Evolutionary conservation across 2,888 invertebrate genomes (phyloP), one percentile per base, ranked within the genome.

Genomic region (Conomelus anceps): DNA sequence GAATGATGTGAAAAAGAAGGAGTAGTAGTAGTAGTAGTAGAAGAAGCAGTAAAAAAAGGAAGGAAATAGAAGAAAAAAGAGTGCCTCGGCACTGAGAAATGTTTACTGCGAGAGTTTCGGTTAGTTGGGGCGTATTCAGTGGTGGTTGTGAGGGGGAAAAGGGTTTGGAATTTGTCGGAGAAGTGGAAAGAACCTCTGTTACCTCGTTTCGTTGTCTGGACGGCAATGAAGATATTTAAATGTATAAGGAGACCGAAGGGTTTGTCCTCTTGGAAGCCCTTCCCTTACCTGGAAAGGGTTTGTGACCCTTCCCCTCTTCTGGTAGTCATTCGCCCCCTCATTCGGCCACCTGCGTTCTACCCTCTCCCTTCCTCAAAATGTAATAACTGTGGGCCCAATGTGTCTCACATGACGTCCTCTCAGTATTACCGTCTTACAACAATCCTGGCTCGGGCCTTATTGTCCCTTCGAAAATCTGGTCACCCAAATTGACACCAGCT

Each of bases 191-290:
- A 63, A n/a, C n/a, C 63, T n/a, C 63, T 63, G 63, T n/a, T 63
- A 63, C 63, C 3, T 63, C n/a, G 63, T 63, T n/a, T n/a, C n/a
- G n/a, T 63, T n/a, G 86, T 86, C 26, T 24, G 86, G 6, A 22
- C 22, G 86, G 26, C 86, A 86, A 86, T 86, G 86, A 86, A 86
- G 86, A 86, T 86, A 86, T 86, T 86, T 86, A 86, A 86, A 86
- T 86, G 86, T 86, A 86, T 86, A 86, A 86, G 86, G 86, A 86
- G 86, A 26, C 63, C 63, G n/a, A 63, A 63, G 63, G 63, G 34
- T 34, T 34, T 34, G 34, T 34, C 13, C 34, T 13, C 34, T 34
- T n/a, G n/a, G n/a, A n/a, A n/a, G n/a, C n/a, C n/a, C n/a, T n/a
- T n/a, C n/a, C n/a, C n/a, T n/a, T n/a, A 34, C 34, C 34, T 34